Base-by-base conservation (phyloP, 2,888 invertebrate species). In the Ennomos fuscantarius region DNA sequence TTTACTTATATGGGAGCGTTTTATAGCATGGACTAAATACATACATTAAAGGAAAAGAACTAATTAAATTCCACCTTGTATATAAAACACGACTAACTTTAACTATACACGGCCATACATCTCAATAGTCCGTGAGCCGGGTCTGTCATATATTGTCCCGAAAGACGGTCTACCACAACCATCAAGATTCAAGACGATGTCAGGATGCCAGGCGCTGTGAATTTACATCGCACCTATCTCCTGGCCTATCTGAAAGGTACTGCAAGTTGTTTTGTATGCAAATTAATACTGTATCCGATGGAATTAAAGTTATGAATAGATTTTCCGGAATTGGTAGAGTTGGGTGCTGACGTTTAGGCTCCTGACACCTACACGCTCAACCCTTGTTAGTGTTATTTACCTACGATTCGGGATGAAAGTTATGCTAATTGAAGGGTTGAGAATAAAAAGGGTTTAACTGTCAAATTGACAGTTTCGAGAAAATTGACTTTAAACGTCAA, bases 121-220 rank as follows among this genome's bases (percentile, higher is more conserved):
- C 47, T 54, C 42, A 59, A 59, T 59, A 59, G 50, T 46, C 41
- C 13, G 8, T 54, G 68, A 67, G 60, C 39, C 46, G 63, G 68
- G 70, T 53, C 63, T 51, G 15, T 58, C 68, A 62, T 72, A 73
- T 69, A 65, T 70, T 67, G 66, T 59, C 48, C 49, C 46, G 59
- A 48, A 70, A 66, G 65, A 66, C 65, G 70, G 71, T 65, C 63
- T 24, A 54, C 69, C 68, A 40, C 69, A 66, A 51, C 56, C 55
- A 56, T 54, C 61, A 61, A 54, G 64, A 55, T 61, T 55, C 58
- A 53, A 49, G 44, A 37, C 49, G 49, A 56, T 37, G 52, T n/a
- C 54, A 60, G 62, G 49, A 54, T 41, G 52, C 12, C 54, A 60
- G 62, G 55, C 52, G 33, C 54, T 9, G 51, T 51, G 51, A 64